Conservation (phyloP, 2,113 vertebrate species). For the Damaliscus lunatus region DNA sequence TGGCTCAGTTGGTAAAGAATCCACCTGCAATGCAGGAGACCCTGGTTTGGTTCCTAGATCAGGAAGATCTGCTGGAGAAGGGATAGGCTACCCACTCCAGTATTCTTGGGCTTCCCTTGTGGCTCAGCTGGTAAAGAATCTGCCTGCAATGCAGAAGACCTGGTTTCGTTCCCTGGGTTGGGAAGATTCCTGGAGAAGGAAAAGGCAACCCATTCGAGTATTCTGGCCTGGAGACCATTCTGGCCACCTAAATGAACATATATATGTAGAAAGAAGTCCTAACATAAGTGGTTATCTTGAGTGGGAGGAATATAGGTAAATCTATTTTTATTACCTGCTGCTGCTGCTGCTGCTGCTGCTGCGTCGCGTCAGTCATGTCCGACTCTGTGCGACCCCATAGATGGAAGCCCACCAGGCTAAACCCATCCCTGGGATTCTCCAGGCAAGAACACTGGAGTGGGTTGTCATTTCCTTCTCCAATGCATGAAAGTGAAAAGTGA, state of each 20-base stretch:
- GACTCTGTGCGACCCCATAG: too few relatives aligned
- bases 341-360: too few relatives aligned
- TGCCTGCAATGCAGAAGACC: fast-evolving
- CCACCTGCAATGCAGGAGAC: neutral
- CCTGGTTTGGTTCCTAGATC: neutral
- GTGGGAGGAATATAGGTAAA: neutral
- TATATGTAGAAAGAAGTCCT: neutral
- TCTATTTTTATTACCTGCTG: neutral
- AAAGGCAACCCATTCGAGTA: neutral
- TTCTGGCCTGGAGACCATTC: neutral
- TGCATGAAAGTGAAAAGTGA: too few relatives aligned
- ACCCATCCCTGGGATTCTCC: fast-evolving
- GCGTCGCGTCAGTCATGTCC: fast-evolving
- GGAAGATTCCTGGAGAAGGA: neutral
- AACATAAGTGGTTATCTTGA: neutral
- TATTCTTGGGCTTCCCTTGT: neutral
- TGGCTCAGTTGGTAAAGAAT: neutral
- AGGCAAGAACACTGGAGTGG: too few relatives aligned
- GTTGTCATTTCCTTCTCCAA: too few relatives aligned
- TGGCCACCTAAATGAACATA: neutral
- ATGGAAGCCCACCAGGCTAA: too few relatives aligned
- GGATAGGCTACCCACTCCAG: neutral
- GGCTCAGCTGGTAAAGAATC: neutral
- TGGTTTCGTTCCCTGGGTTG: neutral
- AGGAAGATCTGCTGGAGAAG: neutral